phyloP scores from a whole-genome alignment of 2,113 vertebrate species.

The Pachycephala philippinensis region DNA sequence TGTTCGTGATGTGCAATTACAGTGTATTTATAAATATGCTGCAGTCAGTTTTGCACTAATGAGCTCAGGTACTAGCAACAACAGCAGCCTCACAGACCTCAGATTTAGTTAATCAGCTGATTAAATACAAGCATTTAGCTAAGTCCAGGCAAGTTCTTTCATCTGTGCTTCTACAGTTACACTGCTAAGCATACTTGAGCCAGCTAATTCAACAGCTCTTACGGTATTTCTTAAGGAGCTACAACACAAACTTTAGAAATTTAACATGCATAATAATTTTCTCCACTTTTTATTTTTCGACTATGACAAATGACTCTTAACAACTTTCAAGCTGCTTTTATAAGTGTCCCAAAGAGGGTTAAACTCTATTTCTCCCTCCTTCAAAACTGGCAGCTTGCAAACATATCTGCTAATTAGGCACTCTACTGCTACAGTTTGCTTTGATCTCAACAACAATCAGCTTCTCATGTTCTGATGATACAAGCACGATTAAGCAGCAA shows the following conservation, averaged over 20 bases:
- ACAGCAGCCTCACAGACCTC: not conserved
- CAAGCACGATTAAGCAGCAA: not conserved
- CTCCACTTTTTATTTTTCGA: not conserved
- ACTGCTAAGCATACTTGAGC: not conserved
- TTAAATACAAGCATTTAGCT: not conserved
- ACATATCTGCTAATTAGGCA: not conserved
- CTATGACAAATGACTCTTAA: not conserved
- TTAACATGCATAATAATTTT: not conserved
- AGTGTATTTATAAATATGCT: not conserved
- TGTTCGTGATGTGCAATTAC: not conserved
- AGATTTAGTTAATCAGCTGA: not conserved
- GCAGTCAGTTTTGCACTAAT: not conserved
- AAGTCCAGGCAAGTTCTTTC: not conserved
- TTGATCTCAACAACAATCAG: constrained; percentile 46
- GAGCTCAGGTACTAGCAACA: not conserved
- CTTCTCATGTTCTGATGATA: not conserved
- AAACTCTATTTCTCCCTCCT: not conserved
- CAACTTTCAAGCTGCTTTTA: not conserved
- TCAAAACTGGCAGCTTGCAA: constrained; percentile 15
- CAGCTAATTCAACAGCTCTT: not conserved
- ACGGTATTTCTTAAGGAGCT: not conserved
- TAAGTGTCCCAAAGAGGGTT: not conserved
- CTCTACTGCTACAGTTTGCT: not conserved
- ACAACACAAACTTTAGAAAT: not conserved
- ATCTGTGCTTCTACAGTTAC: not conserved